Evolutionary conservation across 2,113 vertebrate genomes (phyloP).

Genomic region (Macrotis lagotis): DNA sequence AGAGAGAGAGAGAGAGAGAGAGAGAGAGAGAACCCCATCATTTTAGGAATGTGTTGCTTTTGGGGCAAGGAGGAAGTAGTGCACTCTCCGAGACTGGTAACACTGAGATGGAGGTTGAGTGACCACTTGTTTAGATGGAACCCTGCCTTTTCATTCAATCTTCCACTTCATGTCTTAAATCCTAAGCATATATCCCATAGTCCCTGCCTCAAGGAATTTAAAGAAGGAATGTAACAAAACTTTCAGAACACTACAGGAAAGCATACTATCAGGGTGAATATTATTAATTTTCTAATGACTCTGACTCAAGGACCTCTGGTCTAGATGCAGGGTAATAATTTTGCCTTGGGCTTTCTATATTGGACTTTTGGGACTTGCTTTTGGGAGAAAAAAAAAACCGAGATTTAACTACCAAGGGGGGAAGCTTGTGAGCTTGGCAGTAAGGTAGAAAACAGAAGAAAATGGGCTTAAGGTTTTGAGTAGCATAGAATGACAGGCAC

Average conservation of each 20-base stretch:
- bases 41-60: background rate
- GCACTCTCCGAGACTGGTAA: background rate
- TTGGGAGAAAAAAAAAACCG: conserved; percentile 27
- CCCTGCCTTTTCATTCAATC: background rate
- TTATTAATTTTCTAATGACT: background rate
- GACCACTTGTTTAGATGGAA: background rate
- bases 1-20: no score
- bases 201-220: background rate
- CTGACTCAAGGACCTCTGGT: background rate
- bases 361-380: background rate
- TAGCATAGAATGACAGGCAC: conserved; percentile 51
- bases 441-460: conserved; percentile 56
- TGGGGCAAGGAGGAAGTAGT: background rate
- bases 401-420: conserved; percentile 56
- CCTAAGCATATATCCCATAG: background rate
- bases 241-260: background rate
- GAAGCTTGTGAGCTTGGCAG: conserved; percentile 43
- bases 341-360: background rate
- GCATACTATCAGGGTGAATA: background rate
- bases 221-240: background rate
- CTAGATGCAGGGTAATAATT: background rate
- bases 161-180: background rate
- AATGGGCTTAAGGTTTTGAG: conserved; percentile 30
- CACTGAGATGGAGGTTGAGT: background rate
- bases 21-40: background rate